phyloP scores from a whole-genome alignment of 2,113 vertebrate species.

The Urocitellus parryii region DNA sequence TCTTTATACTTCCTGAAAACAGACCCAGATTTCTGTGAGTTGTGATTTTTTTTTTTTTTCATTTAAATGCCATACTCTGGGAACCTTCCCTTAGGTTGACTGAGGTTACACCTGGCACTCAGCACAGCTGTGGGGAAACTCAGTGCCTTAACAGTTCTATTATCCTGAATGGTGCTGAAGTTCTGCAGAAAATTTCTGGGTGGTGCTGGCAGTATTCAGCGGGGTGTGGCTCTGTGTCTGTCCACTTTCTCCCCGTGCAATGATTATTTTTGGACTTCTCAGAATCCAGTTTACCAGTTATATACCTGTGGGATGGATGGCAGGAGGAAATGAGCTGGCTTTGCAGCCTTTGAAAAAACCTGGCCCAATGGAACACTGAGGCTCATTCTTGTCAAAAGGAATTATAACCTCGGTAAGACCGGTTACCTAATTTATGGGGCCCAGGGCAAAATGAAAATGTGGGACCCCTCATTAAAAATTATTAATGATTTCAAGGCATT shows the following conservation, averaged over 20 bases:
- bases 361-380: background rate
- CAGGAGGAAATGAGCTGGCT: background rate
- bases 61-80: background rate
- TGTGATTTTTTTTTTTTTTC: background rate
- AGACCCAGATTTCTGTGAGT: constrained; percentile 3
- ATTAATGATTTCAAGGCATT: background rate
- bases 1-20: constrained; percentile 64
- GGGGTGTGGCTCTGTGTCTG: background rate
- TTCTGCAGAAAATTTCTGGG: background rate
- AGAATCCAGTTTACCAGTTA: background rate
- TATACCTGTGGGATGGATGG: background rate
- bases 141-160: background rate
- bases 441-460: background rate
- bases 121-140: background rate
- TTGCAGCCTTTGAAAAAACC: background rate
- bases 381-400: background rate
- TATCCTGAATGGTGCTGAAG: background rate
- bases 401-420: background rate
- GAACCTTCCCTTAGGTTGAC: background rate
- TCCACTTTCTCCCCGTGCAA: background rate
- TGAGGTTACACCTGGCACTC: background rate
- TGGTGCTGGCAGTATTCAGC: background rate
- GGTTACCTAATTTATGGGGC: background rate
- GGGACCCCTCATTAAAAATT: background rate
- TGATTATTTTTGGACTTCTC: background rate